phyloP scores from a whole-genome alignment of 2,113 vertebrate genomes.

The Gorsachius goisagi region DNA sequence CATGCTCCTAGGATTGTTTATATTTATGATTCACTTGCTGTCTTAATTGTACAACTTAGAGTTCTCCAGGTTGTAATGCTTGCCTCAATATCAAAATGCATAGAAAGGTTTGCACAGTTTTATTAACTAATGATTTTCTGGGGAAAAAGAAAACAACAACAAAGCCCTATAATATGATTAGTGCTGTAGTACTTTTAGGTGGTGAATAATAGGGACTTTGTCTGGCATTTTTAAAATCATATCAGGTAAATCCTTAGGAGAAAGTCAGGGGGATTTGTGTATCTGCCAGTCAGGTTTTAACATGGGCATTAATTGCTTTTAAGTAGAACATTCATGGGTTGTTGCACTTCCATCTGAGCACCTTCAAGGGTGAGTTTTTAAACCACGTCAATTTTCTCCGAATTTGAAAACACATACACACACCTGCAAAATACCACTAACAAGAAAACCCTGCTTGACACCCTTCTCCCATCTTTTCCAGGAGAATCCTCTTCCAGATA shows the following conservation, averaged over 20 bases:
- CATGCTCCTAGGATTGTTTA: background rate
- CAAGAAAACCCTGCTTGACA: accelerated
- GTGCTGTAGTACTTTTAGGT: background rate
- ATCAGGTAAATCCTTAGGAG: background rate
- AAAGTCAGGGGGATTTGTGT: background rate
- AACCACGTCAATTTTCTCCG: background rate
- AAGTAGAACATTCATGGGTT: background rate
- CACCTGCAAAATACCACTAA: background rate
- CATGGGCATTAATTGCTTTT: accelerated
- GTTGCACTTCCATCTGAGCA: background rate
- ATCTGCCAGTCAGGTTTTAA: background rate
- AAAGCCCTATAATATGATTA: background rate
- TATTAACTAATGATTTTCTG: background rate
- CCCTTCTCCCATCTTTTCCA: background rate
- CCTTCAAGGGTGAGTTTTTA: background rate
- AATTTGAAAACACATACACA: background rate
- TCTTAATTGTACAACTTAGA: background rate
- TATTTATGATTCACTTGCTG: background rate
- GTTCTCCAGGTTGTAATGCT: background rate
- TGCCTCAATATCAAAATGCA: background rate
- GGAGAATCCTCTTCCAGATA: background rate
- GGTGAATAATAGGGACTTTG: background rate
- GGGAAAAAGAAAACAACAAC: background rate
- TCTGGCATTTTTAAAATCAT: background rate
- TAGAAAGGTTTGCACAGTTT: background rate